These are phyloP conservation scores for Poecilus cupreus DNA, from an alignment of 2,888 invertebrate genomes.

Conservation along the genomic window DNA sequence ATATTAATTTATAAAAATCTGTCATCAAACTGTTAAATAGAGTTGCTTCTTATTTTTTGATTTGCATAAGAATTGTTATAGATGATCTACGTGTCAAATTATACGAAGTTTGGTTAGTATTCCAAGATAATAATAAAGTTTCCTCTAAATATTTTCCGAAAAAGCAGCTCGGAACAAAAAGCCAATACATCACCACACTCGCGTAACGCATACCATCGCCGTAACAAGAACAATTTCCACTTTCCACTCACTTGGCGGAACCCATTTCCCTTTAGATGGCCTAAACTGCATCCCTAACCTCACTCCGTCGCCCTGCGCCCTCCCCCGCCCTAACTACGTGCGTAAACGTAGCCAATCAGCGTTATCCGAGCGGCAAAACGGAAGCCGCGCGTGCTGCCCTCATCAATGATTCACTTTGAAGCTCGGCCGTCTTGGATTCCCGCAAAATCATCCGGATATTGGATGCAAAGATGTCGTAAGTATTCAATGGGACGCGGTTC, in stretches of 20 bases:
- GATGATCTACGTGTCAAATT: too few species aligned
- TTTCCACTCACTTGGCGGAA: slow-evolving; percentile 4
- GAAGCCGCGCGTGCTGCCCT: slow-evolving; percentile 30
- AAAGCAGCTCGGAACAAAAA: background rate
- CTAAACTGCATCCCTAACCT: background rate
- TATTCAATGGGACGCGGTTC: slow-evolving; percentile 41
- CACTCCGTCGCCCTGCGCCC: too few species aligned
- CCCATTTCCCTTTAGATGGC: slow-evolving; percentile 21
- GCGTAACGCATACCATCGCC: background rate
- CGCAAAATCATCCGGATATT: slow-evolving; percentile 53
- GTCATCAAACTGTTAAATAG: too few species aligned
- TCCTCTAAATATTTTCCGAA: too few species aligned
- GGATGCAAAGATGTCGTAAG: slow-evolving; percentile 50
- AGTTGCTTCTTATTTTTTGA: too few species aligned
- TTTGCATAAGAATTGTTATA: too few species aligned
- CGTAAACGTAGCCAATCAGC: slow-evolving; percentile 44
- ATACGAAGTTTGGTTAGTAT: too few species aligned
- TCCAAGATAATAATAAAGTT: too few species aligned
- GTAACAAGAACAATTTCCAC: slow-evolving; percentile 37
- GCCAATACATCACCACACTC: background rate
- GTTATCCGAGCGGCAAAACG: slow-evolving; percentile 46
- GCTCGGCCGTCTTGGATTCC: background rate
- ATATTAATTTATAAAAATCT: too few species aligned
- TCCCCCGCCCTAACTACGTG: slow-evolving; percentile 9
- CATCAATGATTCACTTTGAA: slow-evolving; percentile 52